A percentile compares a stretch with the other conserved stretches of the same genome.
Evolutionary conservation across 1,140 invertebrate species (phyloP).

Genomic region (Penaeus indicus): DNA sequence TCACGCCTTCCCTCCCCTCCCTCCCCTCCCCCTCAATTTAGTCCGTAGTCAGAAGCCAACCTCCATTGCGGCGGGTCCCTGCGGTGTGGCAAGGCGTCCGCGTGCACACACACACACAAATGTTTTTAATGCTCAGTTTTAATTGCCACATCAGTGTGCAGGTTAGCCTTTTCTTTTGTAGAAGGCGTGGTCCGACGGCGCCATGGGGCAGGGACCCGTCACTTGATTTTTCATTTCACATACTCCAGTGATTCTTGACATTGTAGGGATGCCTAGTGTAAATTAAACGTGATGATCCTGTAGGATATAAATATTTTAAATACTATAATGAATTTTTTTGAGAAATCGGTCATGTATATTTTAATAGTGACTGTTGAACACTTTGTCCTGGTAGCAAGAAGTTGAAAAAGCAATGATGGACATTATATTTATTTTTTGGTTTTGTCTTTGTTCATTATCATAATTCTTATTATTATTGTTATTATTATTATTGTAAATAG

Average conservation of each 20-base stretch:
- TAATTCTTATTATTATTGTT: conserved; percentile 34
- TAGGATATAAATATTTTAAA: conserved; percentile 47
- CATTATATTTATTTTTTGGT: neutral
- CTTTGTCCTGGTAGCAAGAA: conserved; percentile 37
- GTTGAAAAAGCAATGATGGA: conserved; percentile 31
- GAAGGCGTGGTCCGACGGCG: neutral
- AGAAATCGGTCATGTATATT: conserved; percentile 36
- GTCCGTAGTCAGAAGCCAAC: neutral
- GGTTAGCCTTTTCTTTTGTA: conserved; percentile 1
- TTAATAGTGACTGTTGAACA: conserved; percentile 42
- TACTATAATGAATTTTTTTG: conserved; percentile 41
- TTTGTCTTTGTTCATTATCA: neutral
- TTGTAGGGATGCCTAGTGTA: conserved; percentile 43
- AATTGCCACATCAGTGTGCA: conserved; percentile 9
- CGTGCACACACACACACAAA: conserved; percentile 20
- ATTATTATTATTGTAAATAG: conserved; percentile 40
- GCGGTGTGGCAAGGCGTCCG: neutral
- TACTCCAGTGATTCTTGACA: conserved; percentile 40
- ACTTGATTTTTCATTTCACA: conserved; percentile 31
- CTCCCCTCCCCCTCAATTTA: neutral
- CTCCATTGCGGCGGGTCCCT: neutral
- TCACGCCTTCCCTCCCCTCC: neutral
- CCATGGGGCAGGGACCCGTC: neutral
- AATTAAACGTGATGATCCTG: conserved; percentile 43
- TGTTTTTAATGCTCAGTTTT: conserved; percentile 37